phyloP scores from a whole-genome alignment of 35 echinoderm and acorn worm genomes.

The Patiria miniata region DNA sequence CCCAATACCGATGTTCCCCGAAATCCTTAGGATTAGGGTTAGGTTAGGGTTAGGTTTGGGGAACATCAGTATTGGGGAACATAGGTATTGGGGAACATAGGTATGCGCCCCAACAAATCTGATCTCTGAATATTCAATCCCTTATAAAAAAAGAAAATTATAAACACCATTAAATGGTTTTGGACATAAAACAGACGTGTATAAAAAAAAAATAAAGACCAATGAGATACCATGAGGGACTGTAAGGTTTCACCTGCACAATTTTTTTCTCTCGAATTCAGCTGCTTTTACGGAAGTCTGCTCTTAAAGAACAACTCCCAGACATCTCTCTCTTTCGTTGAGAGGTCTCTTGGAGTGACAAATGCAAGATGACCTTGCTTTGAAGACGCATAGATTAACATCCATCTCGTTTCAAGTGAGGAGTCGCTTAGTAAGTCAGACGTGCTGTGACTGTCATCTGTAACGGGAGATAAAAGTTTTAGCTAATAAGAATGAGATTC shows the following conservation, averaged over 20 bases:
- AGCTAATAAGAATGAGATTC: too few species aligned
- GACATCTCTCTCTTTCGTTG: not conserved
- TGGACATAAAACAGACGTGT: too few species aligned
- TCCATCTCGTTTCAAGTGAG: not conserved
- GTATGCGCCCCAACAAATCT: too few species aligned
- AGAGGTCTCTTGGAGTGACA: not conserved
- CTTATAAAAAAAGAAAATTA: too few species aligned
- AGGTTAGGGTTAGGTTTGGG: too few species aligned
- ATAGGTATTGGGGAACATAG: too few species aligned
- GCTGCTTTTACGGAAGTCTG: not conserved
- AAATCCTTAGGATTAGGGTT: too few species aligned
- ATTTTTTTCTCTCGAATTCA: not conserved
- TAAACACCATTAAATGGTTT: too few species aligned
- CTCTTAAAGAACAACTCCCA: constrained; percentile 7
- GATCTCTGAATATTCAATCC: too few species aligned
- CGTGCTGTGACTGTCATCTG: not conserved
- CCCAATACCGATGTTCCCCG: too few species aligned
- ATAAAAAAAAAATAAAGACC: too few species aligned
- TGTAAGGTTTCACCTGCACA: not conserved
- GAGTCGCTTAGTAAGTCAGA: not conserved
- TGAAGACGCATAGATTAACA: not conserved
- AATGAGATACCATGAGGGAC: not conserved
- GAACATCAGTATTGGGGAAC: too few species aligned
- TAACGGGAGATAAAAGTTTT: not conserved
- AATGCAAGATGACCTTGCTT: not conserved